Base-by-base conservation (phyloP, 2,113 vertebrate genomes). In the Neogale vison region DNA sequence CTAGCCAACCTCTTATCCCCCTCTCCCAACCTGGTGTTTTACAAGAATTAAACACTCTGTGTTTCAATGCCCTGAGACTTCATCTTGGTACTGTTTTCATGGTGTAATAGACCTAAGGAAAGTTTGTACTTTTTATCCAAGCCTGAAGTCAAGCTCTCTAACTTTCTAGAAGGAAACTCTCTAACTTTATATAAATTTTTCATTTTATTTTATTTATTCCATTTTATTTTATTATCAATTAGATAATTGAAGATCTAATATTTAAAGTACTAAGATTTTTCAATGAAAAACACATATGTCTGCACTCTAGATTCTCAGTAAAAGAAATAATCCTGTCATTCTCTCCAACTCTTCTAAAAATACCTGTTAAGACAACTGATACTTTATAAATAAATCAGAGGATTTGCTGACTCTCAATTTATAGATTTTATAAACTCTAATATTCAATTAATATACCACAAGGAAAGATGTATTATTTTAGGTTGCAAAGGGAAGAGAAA, bases 251-350 rank as follows among this genome's bases (percentile, higher is more conserved):
- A 90, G 7, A 7, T 57, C 39, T 93, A 76, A 9, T 39, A 39
- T 85, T 89, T 76, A 89, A 92, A 81, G 39, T 36, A 17, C 21
- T 86, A 69, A 59, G 13, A 45, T 87, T 93, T 97, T 92, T 93
- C 24, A 17, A 4, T 82, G 23, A 52, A 83, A 69, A 89, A n/a
- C 2, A 50, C 23, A 15, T 34, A 50, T 23, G 4, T 67, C 0
- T 69, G 20, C 26, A 80, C 4, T 67, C 17, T 90, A 36, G 82
- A 50, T 85, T 57, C 21, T 88, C 67, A 82, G 4, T 77, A 24
- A 42, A 20, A 4, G 39, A 88, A 76, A 39, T n/a, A 87, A 77
- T 47, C 9, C 4, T 93, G n/a, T n/a, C 81, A 71, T 76, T 21
- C 24, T 95, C 4, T 45, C 5, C 17, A 59, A 3, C 47, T 91